Conservation (phyloP, 1,140 invertebrate genomes). For the Acromyrmex echinatior region DNA sequence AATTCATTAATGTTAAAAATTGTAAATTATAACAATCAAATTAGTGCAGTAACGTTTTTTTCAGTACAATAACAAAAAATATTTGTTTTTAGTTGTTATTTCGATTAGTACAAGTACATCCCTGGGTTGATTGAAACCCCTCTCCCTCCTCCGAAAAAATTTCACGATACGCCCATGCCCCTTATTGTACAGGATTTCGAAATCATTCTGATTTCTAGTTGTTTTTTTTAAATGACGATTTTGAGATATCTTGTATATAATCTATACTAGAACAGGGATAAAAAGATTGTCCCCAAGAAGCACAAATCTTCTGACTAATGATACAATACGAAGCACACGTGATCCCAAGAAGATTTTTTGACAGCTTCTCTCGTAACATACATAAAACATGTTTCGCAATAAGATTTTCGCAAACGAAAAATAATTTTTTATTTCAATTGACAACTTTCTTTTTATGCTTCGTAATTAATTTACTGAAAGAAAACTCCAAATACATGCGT, state of each 20-base stretch:
- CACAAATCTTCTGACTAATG: not conserved
- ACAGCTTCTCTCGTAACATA: not conserved
- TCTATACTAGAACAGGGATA: not conserved
- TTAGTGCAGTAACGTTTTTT: too few relatives aligned
- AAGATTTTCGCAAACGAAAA: not conserved
- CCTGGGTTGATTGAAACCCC: too few relatives aligned
- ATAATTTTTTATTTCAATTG: slow-evolving; percentile 15
- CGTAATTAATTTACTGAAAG: slow-evolving; percentile 5
- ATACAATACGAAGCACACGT: slow-evolving; percentile 7
- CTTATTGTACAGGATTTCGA: slow-evolving; percentile 5
- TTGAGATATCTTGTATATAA: slow-evolving; percentile 11
- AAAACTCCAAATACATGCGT: not conserved
- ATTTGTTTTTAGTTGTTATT: too few relatives aligned
- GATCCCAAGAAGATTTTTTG: slow-evolving; percentile 31
- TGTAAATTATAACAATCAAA: too few relatives aligned
- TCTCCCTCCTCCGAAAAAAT: too few relatives aligned
- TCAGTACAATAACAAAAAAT: too few relatives aligned
- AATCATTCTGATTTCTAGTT: not conserved
- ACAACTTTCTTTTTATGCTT: not conserved
- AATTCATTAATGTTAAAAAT: too few relatives aligned
- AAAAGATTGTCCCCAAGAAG: not conserved
- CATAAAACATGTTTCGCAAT: slow-evolving; percentile 18
- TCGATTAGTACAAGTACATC: too few relatives aligned
- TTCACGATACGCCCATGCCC: not conserved
- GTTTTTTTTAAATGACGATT: slow-evolving; percentile 5